Conservation (phyloP, 2,113 vertebrate species). For the Pseudopodoces humilis region DNA sequence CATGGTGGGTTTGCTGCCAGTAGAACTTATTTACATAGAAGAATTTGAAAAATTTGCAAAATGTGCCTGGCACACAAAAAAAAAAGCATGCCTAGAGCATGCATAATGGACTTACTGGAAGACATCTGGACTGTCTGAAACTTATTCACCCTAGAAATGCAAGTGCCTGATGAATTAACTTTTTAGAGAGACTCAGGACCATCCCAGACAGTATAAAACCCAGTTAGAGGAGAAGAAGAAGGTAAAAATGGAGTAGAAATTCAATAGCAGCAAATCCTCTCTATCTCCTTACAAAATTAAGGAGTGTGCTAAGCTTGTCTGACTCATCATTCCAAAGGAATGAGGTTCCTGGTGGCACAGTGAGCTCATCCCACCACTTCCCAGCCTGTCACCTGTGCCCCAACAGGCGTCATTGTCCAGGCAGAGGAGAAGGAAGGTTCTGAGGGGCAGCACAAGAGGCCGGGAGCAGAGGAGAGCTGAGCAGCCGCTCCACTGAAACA, state of each 20-base stretch:
- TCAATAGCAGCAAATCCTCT: neutral
- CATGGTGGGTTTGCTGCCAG: neutral
- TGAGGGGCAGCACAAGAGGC: neutral
- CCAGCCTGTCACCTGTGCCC: neutral
- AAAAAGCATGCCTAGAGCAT: neutral
- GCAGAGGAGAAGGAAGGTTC: neutral
- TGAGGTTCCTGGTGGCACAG: neutral
- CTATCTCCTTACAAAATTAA: neutral
- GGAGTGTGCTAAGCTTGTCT: neutral
- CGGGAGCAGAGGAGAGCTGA: neutral
- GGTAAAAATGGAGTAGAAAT: neutral
- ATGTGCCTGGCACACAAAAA: neutral
- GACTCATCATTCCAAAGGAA: constrained; percentile 31
- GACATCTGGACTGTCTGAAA: neutral
- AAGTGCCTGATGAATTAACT: neutral
- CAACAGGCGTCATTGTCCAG: neutral
- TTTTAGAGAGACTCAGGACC: neutral
- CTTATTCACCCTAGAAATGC: neutral
- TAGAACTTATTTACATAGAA: neutral
- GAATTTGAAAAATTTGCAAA: neutral
- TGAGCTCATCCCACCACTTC: neutral
- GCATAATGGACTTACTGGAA: neutral
- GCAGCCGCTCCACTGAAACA: neutral
- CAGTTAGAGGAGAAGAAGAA: neutral
- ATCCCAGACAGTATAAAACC: neutral